Percentiles rank a stretch among this genome's conserved stretches.
Conservation (phyloP, 2,797 vertebrate genomes). For the Pteronotus mesoamericanus region DNA sequence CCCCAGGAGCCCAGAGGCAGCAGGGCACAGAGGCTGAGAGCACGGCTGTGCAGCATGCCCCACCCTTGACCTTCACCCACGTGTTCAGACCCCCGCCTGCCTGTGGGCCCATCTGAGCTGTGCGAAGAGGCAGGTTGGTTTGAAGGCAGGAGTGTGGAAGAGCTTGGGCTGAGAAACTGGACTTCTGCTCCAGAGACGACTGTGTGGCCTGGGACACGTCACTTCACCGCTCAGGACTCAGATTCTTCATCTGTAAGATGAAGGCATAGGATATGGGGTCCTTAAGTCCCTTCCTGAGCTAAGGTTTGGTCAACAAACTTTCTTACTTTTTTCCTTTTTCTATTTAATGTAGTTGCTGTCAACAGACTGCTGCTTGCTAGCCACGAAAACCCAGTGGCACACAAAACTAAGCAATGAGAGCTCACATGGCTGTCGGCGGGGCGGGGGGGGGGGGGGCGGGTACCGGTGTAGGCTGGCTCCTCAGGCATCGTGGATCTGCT, state of each 20-base stretch:
- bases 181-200: background rate
- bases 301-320: background rate
- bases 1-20: background rate
- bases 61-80: background rate
- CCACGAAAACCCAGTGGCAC: background rate
- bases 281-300: background rate
- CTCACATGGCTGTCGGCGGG: rapidly evolving
- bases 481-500: rapidly evolving
- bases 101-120: too few species aligned
- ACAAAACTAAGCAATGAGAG: background rate
- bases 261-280: background rate
- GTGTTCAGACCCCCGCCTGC: background rate
- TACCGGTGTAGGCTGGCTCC: background rate
- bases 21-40: background rate
- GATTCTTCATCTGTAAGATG: background rate
- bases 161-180: background rate
- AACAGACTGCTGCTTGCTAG: background rate
- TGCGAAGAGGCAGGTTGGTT: background rate
- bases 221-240: too few species aligned
- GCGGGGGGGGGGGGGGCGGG: too few species aligned
- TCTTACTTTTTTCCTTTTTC: background rate
- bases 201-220: background rate
- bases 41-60: background rate
- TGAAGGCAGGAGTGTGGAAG: background rate
- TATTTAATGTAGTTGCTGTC: background rate